Base-by-base conservation (phyloP, 37 sponge, comb jelly and placozoan genomes). In the Crambe crambe region DNA sequence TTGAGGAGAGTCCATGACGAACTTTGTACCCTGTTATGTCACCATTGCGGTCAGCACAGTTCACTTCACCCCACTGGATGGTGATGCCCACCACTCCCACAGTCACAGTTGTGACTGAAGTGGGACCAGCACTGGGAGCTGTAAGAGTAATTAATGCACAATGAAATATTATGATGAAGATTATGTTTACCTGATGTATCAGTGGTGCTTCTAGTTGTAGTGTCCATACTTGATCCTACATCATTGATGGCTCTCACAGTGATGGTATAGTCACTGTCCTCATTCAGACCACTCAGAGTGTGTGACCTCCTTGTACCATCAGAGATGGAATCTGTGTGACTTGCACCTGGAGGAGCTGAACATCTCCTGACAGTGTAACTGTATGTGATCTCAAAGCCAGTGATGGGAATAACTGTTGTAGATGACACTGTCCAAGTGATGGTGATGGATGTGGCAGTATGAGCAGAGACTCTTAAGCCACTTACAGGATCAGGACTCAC, bases 21-120 rank as follows among this genome's bases (percentile, higher is more conserved):
- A 81, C 73, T 39, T 32, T 56, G 73, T 81, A 81, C 39, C 63
- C 73, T 58, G 73, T 59, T 23, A 81, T 81, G 18, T 58, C 82
- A 37, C 82, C 42, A 40, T 81, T 81, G 8, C 42, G 73, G 17
- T 81, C 72, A 31, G 34, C 57, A 58, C 82, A 81, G 44, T 56
- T 42, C 2, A 81, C 73, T 62, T 51, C 57, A 26, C 63, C 63
- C 82, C 82, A 81, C 21, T 58, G 21, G 44, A 81, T 38, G 30
- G 65, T 72, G 47, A 81, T 30, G 38, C 58, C 69, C 6, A 35
- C 51, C 9, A 37, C 17, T n/a, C 38, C 58, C 15, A 30, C 58
- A 23, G 71, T 21, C 4, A 27, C 57, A 37, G 51, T 6, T 47
- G 27, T 71, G 39, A 80, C 30, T 22, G 5, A 22, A 42, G 25